phyloP scores from a whole-genome alignment of 2,888 invertebrate genomes.

The Lithosia quadra region DNA sequence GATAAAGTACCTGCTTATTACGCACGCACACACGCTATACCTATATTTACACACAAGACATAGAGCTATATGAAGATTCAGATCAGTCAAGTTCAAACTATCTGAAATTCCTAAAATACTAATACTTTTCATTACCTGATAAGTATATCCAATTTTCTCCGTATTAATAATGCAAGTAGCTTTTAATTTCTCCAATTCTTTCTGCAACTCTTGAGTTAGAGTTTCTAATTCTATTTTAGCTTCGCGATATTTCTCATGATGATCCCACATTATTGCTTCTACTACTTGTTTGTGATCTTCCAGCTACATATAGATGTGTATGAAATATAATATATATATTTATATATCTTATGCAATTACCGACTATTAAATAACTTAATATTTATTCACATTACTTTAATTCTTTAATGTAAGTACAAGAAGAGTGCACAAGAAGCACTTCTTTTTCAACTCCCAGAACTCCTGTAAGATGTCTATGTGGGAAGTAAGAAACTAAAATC shows the following conservation, averaged over 20 bases:
- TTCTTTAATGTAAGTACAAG: neutral
- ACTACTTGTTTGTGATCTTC: conserved; percentile 86
- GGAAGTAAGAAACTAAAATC: too few species aligned
- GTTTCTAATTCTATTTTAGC: conserved; percentile 90
- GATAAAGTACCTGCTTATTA: neutral
- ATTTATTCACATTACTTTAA: neutral
- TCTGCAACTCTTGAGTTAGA: conserved; percentile 91
- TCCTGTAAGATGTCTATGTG: neutral
- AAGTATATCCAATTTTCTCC: conserved; percentile 97
- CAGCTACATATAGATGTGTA: conserved; percentile 58
- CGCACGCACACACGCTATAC: too few species aligned
- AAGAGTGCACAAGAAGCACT: too few species aligned
- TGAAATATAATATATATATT: neutral
- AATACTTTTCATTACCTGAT: conserved; percentile 84
- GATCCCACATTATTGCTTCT: conserved; percentile 88
- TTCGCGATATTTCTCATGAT: conserved; percentile 90
- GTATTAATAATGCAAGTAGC: conserved; percentile 94
- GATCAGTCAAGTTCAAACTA: neutral
- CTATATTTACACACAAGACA: neutral
- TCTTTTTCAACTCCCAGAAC: neutral
- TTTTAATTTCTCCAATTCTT: conserved; percentile 92
- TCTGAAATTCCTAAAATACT: neutral
- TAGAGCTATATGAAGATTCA: neutral
- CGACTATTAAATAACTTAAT: neutral
- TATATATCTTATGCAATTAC: neutral